Evolutionary conservation across 2,888 invertebrate genomes (phyloP), one percentile per base, ranked within the genome.

Genomic region (Pogonocherus hispidulus): DNA sequence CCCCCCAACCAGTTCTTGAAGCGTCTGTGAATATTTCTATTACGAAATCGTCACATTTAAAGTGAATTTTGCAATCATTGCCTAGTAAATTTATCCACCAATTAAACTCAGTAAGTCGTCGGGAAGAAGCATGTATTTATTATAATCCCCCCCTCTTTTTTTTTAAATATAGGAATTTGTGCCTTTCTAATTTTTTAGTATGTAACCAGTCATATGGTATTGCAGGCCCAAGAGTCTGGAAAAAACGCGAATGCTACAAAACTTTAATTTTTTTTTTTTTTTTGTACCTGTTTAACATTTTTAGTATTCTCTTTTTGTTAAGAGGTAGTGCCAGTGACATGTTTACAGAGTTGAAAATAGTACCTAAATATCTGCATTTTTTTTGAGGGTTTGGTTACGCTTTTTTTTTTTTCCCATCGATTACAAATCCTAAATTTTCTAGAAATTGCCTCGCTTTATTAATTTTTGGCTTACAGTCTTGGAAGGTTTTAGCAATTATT

Each of bases 1-100:
- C 68, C 5, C 76, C 73, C 76, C 75, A 76, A 6, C 74, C 77
- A 5, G 72, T 66, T 2, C 19, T 23, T n/a, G 75, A 76, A 14
- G 74, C 72, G 56, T 78, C 77, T 8, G 76, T 54, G 23, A 68
- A 78, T 57, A 77, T 74, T n/a, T 66, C 35, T 2, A 19, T 23
- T 3, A 14, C 19, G 18, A 49, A 62, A 8, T n/a, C 11, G 5
- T 20, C 6, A 16, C 4, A 2, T 60, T 41, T 27, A 9, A 46
- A 16, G 32, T 9, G 8, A 32, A 23, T 1, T 14, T 11, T 16
- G 1, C 35, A 2, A 1, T 37, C 9, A 8, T 0, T 5, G 2
- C 6, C 18, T 11, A n/a, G 70, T 70, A 6, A 62, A 16, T 32
- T 9, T 9, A 55, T 23, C 73, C 70, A 74, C 69, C 71, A 74